Base-by-base conservation (phyloP, 2,797 vertebrate genomes). In the Monodelphis domestica region DNA sequence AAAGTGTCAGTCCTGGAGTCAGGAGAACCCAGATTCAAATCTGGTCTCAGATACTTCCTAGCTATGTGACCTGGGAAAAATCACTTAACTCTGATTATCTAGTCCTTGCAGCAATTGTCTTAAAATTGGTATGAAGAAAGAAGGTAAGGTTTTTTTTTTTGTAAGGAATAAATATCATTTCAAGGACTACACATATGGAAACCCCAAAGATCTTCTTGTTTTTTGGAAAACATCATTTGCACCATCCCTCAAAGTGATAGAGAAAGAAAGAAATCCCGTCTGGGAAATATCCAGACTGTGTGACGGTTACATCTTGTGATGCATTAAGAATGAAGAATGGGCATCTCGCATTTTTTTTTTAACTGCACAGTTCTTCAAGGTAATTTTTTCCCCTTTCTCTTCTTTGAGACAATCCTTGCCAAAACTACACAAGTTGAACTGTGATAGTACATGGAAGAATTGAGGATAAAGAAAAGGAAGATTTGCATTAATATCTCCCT, bases 371-470 rank as follows among this genome's bases (percentile, higher is more conserved):
- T 29, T 53, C 45, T 88, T 78, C 45, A 84, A 84, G 3, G 38
- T 84, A 45, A 12, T 26, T 45, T 84, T 63, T 50, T 84, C n/a
- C n/a, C 38, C 70, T 50, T 30, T 11, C 24, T 26, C 70, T 38
- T 50, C 24, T 84, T 84, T 45, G 38, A 26, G 15, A 30, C 12
- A 52, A 54, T 51, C 33, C 0, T 50, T 29, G 12, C 87, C 21
- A 5, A 28, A 0, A 29, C n/a, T 87, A 53, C 12, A 33, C 0
- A 3, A 4, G 54, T 21, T 89, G 4, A 91, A 29, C 0, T 15
- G n/a, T 56, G 30, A 59, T 50, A 30, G 51, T 4, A 9, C 56
- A 92, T 91, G 87, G 17, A 38, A 33, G 63, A 88, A 55, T n/a
- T 45, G 70, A 45, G 38, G 38, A 26, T 78, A 26, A 38, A 50